Percentiles rank a stretch among this genome's conserved stretches.
phyloP scores from a whole-genome alignment of 2,888 invertebrate species.

The Drosophila neonasuta region DNA sequence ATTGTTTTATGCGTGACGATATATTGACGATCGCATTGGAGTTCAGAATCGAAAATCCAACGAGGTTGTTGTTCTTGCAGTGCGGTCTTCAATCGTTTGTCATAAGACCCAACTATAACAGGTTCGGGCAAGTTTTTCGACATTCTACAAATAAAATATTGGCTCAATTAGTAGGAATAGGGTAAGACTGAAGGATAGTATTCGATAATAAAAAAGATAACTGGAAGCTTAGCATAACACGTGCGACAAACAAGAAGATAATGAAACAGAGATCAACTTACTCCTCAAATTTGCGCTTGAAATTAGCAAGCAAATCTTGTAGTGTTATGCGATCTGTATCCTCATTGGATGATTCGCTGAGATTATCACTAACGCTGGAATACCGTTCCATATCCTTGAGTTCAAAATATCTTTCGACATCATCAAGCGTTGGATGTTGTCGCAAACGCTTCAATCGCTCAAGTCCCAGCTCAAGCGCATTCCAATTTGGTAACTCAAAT shows the following conservation, averaged over 20 bases:
- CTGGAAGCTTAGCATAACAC: too few relatives aligned
- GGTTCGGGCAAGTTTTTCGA: neutral
- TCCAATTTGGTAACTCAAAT: slow-evolving; percentile 55
- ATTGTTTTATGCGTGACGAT: slow-evolving; percentile 51
- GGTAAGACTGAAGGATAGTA: neutral
- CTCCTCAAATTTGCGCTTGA: slow-evolving; percentile 20
- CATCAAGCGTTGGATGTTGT: slow-evolving; percentile 44
- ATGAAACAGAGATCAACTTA: slow-evolving; percentile 16
- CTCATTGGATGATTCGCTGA: neutral
- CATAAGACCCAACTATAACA: slow-evolving; percentile 29
- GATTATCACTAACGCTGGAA: slow-evolving; percentile 1
- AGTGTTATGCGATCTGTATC: neutral
- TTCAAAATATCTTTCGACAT: slow-evolving; percentile 62
- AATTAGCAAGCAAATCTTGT: slow-evolving; percentile 29
- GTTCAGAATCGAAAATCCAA: slow-evolving; percentile 73
- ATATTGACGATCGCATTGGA: slow-evolving; percentile 43
- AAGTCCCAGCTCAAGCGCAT: slow-evolving; percentile 32
- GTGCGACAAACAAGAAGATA: too few relatives aligned
- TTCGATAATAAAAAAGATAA: neutral
- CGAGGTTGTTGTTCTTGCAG: slow-evolving; percentile 44
- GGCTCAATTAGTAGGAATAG: too few relatives aligned
- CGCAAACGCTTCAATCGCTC: slow-evolving; percentile 54
- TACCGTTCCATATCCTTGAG: slow-evolving; percentile 31
- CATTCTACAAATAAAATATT: slow-evolving; percentile 9
- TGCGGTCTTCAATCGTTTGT: slow-evolving; percentile 34